These are phyloP conservation scores for Camelus bactrianus DNA, from an alignment of 2,113 vertebrate species.

Conservation along the genomic window DNA sequence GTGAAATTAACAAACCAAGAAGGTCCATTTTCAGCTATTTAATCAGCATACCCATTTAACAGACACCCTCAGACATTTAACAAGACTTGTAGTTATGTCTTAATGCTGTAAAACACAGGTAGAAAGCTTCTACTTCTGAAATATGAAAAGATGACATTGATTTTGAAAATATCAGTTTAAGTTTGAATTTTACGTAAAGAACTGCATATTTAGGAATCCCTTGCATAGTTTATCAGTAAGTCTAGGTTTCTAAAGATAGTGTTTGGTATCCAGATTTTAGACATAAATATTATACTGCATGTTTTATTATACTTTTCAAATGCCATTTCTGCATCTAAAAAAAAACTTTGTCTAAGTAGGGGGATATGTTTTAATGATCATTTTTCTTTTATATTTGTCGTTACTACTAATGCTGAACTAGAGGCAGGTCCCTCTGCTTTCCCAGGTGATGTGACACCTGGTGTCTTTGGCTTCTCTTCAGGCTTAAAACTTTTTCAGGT, in stretches of 20 bases:
- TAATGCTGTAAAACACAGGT: neutral
- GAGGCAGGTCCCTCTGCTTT: neutral
- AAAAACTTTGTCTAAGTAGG: neutral
- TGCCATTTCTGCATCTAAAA: neutral
- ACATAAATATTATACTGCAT: neutral
- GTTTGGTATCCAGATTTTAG: neutral
- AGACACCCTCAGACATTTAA: neutral
- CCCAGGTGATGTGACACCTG: neutral
- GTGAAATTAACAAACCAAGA: neutral
- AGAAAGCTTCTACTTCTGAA: neutral
- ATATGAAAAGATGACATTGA: neutral
- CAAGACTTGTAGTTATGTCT: neutral
- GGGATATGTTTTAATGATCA: neutral
- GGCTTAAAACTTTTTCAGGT: neutral
- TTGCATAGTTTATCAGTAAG: neutral
- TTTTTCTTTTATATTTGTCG: neutral
- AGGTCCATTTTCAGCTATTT: neutral
- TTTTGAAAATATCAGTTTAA: neutral
- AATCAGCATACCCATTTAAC: neutral
- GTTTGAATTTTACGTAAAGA: neutral
- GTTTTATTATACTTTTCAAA: neutral
- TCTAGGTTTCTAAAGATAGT: neutral
- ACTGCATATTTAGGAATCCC: neutral
- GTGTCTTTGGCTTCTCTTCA: neutral
- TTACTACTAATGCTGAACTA: neutral